Evolutionary conservation across 2,888 invertebrate species (phyloP).

Genomic region (Eupithecia vulgata): DNA sequence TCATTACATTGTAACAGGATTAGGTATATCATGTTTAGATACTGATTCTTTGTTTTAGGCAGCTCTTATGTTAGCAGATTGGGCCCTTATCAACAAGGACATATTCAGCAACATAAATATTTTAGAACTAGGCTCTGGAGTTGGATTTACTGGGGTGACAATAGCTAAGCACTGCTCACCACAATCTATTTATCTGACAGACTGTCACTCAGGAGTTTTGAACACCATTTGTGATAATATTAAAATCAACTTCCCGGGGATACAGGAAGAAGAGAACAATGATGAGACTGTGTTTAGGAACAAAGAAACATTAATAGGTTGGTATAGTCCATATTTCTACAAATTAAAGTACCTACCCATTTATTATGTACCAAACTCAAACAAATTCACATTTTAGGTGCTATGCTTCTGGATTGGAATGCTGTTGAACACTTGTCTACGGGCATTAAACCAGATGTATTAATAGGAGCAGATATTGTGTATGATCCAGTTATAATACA

Average conservation of each 20-base stretch:
- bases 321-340: conserved; percentile 8
- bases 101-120: conserved; percentile 82
- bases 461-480: conserved; percentile 76
- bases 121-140: conserved; percentile 90
- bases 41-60: conserved; percentile 80
- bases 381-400: too few relatives aligned
- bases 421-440: conserved; percentile 50
- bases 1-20: too few relatives aligned
- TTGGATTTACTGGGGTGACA: conserved; percentile 88
- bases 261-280: conserved; percentile 35
- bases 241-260: conserved; percentile 79
- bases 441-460: conserved; percentile 63
- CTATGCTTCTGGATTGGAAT: conserved; percentile 70
- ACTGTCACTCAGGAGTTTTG: conserved; percentile 88
- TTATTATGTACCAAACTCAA: not conserved
- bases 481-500: conserved; percentile 73
- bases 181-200: conserved; percentile 85
- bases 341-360: not conserved
- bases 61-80: conserved; percentile 88
- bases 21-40: not conserved
- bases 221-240: conserved; percentile 86
- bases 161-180: conserved; percentile 83
- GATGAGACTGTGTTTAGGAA: conserved; percentile 46
- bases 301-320: conserved; percentile 54
- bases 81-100: conserved; percentile 84